These are phyloP conservation scores for Lumbricus terrestris DNA, from an alignment of 2,888 invertebrate genomes.

Conservation along the genomic window DNA sequence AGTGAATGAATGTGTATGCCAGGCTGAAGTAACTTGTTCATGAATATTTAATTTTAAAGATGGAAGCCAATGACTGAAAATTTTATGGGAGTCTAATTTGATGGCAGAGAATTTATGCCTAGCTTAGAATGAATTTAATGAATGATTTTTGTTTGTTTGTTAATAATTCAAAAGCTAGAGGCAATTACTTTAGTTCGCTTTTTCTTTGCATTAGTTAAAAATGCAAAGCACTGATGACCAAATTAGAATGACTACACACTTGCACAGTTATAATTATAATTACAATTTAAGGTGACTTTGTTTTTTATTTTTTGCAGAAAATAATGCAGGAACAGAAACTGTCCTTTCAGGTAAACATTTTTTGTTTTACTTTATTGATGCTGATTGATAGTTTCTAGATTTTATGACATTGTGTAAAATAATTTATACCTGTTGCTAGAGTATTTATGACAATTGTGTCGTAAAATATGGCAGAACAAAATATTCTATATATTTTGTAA, in stretches of 20 bases:
- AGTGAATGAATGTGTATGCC: neutral
- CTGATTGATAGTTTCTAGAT: too few relatives aligned
- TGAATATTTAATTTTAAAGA: neutral
- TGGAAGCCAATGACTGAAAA: neutral
- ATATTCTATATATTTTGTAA: too few relatives aligned
- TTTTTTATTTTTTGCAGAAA: slow-evolving; percentile 6
- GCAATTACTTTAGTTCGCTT: neutral
- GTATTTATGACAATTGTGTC: too few relatives aligned
- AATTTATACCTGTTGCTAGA: too few relatives aligned
- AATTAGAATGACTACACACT: neutral
- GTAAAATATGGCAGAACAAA: too few relatives aligned
- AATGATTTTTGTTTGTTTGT: neutral
- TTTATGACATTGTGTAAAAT: too few relatives aligned
- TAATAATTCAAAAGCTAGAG: neutral
- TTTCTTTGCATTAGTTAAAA: neutral
- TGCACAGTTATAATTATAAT: neutral
- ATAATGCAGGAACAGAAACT: neutral
- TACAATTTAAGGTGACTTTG: neutral
- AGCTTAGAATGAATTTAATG: neutral
- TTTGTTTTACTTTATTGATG: neutral
- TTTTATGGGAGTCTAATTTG: neutral
- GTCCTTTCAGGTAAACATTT: slow-evolving; percentile 8
- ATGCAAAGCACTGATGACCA: neutral
- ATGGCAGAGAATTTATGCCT: neutral
- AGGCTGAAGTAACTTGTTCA: neutral